phyloP scores from a whole-genome alignment of 2,888 invertebrate genomes.

The Drosophila seclusa region DNA sequence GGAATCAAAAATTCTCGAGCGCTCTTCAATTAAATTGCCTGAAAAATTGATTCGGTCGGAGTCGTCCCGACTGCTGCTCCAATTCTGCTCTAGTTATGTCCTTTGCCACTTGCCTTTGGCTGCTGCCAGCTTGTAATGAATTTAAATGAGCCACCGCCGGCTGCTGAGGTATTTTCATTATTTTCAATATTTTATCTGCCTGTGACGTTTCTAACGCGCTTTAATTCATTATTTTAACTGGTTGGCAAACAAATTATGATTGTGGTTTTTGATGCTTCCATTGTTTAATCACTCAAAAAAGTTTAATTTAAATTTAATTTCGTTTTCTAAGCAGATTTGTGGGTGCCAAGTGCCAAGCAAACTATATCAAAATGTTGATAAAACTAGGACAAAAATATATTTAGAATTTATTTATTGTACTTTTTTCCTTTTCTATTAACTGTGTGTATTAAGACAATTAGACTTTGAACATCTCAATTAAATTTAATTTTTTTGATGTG shows the following conservation, averaged over 20 bases:
- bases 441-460: not conserved
- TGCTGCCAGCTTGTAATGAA: slow-evolving; percentile 38
- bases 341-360: not conserved
- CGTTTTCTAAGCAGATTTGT: not conserved
- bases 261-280: slow-evolving; percentile 41
- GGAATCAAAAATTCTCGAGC: slow-evolving; percentile 53
- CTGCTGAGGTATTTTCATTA: slow-evolving; percentile 47
- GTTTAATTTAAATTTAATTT: not conserved
- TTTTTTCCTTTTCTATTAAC: not conserved
- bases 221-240: slow-evolving; percentile 61
- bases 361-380: not conserved
- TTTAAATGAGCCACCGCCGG: slow-evolving; percentile 43
- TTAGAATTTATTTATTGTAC: not conserved
- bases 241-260: slow-evolving; percentile 49
- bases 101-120: slow-evolving; percentile 10
- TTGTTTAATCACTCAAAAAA: not conserved
- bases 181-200: slow-evolving; percentile 30
- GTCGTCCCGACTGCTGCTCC: not conserved
- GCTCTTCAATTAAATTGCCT: slow-evolving; percentile 74
- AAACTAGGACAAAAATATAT: not conserved
- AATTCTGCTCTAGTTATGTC: slow-evolving; percentile 6
- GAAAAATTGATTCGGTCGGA: slow-evolving; percentile 63
- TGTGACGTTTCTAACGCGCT: slow-evolving; percentile 3
- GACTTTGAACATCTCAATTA: not conserved
- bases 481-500: rapidly evolving